These are phyloP conservation scores for Tyria jacobaeae DNA, from an alignment of 2,888 invertebrate genomes.

Conservation along the genomic window DNA sequence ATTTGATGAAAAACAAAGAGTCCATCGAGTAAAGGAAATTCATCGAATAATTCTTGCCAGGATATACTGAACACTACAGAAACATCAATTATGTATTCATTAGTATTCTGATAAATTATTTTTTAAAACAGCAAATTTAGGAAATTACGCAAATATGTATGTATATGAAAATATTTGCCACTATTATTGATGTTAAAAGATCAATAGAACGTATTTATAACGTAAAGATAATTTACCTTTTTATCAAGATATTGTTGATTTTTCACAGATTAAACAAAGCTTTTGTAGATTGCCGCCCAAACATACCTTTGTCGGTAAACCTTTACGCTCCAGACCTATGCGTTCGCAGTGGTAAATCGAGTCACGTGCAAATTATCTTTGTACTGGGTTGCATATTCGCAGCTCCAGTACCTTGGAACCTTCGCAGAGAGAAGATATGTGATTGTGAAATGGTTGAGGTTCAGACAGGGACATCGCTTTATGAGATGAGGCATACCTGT, in stretches of 20 bases:
- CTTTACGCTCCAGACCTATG: constrained; percentile 77
- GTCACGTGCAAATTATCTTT: constrained; percentile 69
- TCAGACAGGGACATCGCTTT: constrained; percentile 73
- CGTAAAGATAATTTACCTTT: no score
- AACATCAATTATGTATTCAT: no score
- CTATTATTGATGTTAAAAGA: no score
- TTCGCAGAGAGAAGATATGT: constrained; percentile 78
- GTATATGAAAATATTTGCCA: no score
- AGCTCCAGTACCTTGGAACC: constrained; percentile 69
- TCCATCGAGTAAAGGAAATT: no score
- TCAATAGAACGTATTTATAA: not conserved
- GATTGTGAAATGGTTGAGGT: constrained; percentile 78
- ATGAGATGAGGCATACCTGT: constrained; percentile 76
- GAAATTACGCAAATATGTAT: no score
- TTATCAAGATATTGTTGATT: no score
- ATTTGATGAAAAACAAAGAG: no score
- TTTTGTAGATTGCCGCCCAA: constrained; percentile 69
- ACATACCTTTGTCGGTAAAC: constrained; percentile 66
- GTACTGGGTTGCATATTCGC: constrained; percentile 73
- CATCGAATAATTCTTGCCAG: no score
- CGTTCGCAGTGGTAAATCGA: constrained; percentile 55
- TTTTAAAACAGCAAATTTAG: no score
- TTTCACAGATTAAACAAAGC: constrained; percentile 68
- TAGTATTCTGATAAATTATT: no score
- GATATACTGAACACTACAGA: no score